Evolutionary conservation across 1,140 invertebrate genomes (phyloP), one percentile per base, ranked within the genome.

Genomic region (Lutraria rhynchaena): DNA sequence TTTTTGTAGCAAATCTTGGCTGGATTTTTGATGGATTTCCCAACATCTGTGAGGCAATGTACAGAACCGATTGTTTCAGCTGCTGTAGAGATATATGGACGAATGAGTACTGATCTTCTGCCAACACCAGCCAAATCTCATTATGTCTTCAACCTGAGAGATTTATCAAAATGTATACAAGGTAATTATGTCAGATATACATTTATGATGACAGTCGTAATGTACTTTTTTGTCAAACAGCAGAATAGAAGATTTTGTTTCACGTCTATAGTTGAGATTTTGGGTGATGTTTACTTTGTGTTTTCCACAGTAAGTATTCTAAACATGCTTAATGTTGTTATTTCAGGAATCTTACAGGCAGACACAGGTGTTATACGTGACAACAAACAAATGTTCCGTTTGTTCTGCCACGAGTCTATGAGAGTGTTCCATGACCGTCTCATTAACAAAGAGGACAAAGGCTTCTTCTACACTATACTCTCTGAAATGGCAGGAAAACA

Each of bases 11-110:
- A 95, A 11, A 96, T 96, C 63, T 88, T 96, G 51, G 92, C 92
- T 84, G 96, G 96, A 0, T 97, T 97, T 89, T 93, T 97, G 63
- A 86, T 85, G 76, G 92, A 92, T 57, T 93, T 93, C 86, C 90
- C 90, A 27, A 84, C 87, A 15, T 80, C 82, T 4, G 95, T 97
- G 0, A 88, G 92, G 41, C 90, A 91, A 53, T 87, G 86, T 65
- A 87, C 87, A n/a, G 92, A 93, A 60, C 35, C 87, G 15, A 91
- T 93, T 13, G 91, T 93, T 3, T 60, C 82, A 13, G 89, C 91
- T 27, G 92, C 92, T 33, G 91, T 93, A 3, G 92, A 93, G 81
- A 91, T 93, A 13, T 93, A 93, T 77, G 84, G 83, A 33, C 83
- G 91, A 29, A 93, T 93, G 92, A 92, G 89, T 37, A 89, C 91